Evolutionary conservation across 2,888 invertebrate species (phyloP).

Genomic region (Scaptomyza parva): DNA sequence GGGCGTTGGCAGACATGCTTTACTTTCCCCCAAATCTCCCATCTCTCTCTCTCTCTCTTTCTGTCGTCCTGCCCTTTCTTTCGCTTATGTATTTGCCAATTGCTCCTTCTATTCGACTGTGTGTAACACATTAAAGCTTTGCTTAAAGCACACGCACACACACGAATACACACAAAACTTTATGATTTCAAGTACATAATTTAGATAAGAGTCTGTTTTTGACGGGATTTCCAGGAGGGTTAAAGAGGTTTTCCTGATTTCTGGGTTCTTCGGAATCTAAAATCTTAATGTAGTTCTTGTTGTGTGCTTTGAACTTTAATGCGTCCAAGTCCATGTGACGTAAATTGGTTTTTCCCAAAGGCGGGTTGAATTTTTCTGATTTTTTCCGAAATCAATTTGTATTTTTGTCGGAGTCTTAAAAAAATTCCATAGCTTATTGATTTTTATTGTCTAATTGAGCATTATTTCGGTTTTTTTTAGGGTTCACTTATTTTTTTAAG

Average conservation of each 20-base stretch:
- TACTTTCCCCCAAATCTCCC: constrained; percentile 28
- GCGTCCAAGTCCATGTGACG: constrained; percentile 12
- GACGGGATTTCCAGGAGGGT: not conserved
- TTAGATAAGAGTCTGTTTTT: constrained; percentile 44
- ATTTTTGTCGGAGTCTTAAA: no score
- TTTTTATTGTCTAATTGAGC: no score
- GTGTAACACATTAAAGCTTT: constrained; percentile 50
- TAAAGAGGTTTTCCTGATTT: not conserved
- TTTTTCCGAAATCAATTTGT: constrained; percentile 7
- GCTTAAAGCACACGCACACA: constrained; percentile 52
- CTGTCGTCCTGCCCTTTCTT: constrained; percentile 4
- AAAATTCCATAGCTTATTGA: no score
- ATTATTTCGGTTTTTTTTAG: no score
- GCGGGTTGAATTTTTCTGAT: constrained; percentile 17
- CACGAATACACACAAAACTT: constrained; percentile 28
- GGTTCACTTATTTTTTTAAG: no score
- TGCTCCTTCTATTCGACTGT: no score
- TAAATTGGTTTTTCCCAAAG: constrained; percentile 7
- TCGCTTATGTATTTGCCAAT: constrained; percentile 5
- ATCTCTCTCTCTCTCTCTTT: constrained; percentile 30
- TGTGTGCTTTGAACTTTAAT: constrained; percentile 28
- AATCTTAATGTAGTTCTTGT: constrained; percentile 23
- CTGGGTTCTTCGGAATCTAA: not conserved
- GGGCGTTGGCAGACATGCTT: constrained; percentile 66
- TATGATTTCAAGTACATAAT: constrained; percentile 52